phyloP scores from a whole-genome alignment of 1,140 invertebrate genomes.

The Drosophila takahashii region DNA sequence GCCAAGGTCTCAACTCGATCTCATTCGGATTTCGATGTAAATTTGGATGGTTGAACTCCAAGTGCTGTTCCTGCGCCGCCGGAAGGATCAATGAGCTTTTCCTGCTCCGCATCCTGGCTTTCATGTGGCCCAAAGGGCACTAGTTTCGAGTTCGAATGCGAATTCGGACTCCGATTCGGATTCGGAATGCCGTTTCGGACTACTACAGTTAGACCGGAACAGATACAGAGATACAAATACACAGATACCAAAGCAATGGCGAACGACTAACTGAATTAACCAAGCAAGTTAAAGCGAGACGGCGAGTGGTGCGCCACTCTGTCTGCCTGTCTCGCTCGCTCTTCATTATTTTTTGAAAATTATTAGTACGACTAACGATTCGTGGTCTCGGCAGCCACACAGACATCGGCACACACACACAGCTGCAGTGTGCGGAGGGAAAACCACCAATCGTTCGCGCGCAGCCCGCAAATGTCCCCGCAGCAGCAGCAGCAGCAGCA shows the following conservation, averaged over 20 bases:
- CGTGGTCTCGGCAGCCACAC: conserved; percentile 64
- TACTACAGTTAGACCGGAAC: background rate
- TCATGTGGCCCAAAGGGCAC: too few relatives aligned
- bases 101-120: too few relatives aligned
- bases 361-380: conserved; percentile 84
- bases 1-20: background rate
- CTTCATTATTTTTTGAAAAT: conserved; percentile 82
- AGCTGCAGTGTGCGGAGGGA: conserved; percentile 8
- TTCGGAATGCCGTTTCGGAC: background rate
- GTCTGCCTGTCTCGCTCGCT: conserved; percentile 1
- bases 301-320: conserved; percentile 30
- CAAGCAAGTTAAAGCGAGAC: conserved; percentile 79
- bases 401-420: conserved; percentile 8
- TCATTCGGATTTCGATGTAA: too few relatives aligned
- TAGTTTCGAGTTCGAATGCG: background rate
- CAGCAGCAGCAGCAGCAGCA: conserved; percentile 29
- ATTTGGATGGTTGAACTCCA: too few relatives aligned
- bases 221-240: background rate
- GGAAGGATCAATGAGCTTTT: too few relatives aligned
- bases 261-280: conserved; percentile 72
- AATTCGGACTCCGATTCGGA: background rate
- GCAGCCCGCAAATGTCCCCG: conserved; percentile 73
- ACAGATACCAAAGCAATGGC: conserved; percentile 32
- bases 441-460: conserved; percentile 80
- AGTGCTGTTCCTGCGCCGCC: too few relatives aligned